Base-by-base conservation (phyloP, 1,140 invertebrate species). In the Ostrea edulis region DNA sequence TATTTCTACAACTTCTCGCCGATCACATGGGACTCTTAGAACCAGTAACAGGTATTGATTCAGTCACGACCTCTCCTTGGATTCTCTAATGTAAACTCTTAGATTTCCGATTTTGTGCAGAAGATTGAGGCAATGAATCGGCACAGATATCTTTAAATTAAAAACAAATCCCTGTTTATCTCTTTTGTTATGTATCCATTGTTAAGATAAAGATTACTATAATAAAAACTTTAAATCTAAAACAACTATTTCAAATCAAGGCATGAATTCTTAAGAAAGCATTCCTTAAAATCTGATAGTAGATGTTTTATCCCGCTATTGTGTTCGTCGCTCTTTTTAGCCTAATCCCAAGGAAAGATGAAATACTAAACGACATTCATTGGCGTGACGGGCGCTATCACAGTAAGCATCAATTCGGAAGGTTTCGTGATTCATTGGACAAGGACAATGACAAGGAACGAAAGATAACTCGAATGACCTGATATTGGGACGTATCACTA, bases 31-130 rank as follows among this genome's bases (percentile, higher is more conserved):
- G 68, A 77, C 4, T 14, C 12, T 77, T 17, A 14, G 9, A 77
- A 29, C 25, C 25, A 71, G 29, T 77, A 77, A 77, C 0, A 29
- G 68, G 14, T 25, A 77, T 77, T 77, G 22, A 35, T 77, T 77
- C 29, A 77, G 12, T 77, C 3, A 29, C 17, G 8, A 25, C 68
- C 68, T 77, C 25, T 29, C 8, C 29, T 4, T 12, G 35, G 55
- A 62, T 62, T 20, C 5, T 20, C 17, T 62, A 20, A 25, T 35
- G 2, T 77, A 77, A 77, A 29, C 68, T 25, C 25, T 11, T 77
- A 14, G 68, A 77, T 77, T 77, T 35, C 68, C 29, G 68, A 62
- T 62, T 62, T 62, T n/a, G 55, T 62, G 14, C 55, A 62, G 55
- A 20, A 62, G 55, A 62, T 62, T 20, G 17, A 62, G 55, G n/a